Conservation (phyloP, 2,888 invertebrate species). For the Aleiodes leptofemur region DNA sequence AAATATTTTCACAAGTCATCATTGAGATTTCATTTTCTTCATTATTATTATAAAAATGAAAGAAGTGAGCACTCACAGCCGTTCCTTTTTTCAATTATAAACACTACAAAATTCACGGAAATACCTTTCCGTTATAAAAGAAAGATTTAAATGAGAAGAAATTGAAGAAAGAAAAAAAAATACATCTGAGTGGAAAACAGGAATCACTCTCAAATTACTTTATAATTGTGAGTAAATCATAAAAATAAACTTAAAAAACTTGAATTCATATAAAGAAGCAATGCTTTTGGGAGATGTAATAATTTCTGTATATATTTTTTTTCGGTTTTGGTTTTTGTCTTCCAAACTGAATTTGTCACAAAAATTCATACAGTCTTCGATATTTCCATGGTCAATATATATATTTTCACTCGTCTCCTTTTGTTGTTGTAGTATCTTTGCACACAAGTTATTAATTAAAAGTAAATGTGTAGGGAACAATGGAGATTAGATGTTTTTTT, state of each 20-base stretch:
- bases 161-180: neutral
- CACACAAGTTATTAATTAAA: constrained; percentile 41
- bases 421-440: constrained; percentile 29
- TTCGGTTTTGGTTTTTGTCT: constrained; percentile 8
- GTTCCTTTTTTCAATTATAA: constrained; percentile 4
- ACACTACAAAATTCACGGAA: constrained; percentile 22
- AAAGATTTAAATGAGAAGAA: neutral
- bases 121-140: neutral
- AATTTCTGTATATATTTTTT: constrained; percentile 64
- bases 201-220: constrained; percentile 6
- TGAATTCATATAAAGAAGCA: constrained; percentile 3
- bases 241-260: constrained; percentile 11
- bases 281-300: constrained; percentile 62
- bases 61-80: constrained; percentile 25
- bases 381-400: constrained; percentile 59
- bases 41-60: constrained; percentile 12
- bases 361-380: constrained; percentile 66
- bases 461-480: constrained; percentile 32
- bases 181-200: constrained; percentile 1
- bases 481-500: constrained; percentile 2
- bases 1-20: constrained; percentile 45
- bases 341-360: constrained; percentile 66
- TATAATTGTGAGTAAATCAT: constrained; percentile 10
- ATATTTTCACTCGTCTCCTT: constrained; percentile 41
- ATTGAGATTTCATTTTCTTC: constrained; percentile 29